These are phyloP conservation scores for Drosophila kambysellisi DNA, from an alignment of 2,888 invertebrate genomes.

Conservation along the genomic window DNA sequence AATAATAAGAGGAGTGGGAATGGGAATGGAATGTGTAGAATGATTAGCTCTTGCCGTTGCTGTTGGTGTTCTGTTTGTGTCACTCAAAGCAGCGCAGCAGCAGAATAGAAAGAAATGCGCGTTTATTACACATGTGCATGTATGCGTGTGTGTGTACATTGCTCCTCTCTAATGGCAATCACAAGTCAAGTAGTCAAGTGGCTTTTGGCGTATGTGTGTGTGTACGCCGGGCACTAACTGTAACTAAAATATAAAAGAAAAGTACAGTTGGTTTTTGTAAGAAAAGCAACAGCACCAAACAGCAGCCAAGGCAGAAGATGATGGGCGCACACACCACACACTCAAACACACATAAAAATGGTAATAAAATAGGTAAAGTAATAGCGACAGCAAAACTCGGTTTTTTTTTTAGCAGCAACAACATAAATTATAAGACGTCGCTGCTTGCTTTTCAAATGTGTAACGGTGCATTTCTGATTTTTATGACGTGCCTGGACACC, in stretches of 20 bases:
- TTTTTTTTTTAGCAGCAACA: conserved; percentile 3
- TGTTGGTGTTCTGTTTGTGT: conserved; percentile 31
- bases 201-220: conserved; percentile 53
- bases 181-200: conserved; percentile 79
- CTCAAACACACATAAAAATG: conserved; percentile 52
- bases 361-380: conserved; percentile 80
- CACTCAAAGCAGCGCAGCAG: conserved; percentile 36
- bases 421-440: conserved; percentile 73
- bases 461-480: conserved; percentile 68
- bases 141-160: conserved; percentile 40
- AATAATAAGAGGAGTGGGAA: conserved; percentile 32
- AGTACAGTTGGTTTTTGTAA: conserved; percentile 80
- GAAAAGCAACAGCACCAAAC: conserved; percentile 59
- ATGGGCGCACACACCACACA: conserved; percentile 33
- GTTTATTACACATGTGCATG: conserved; percentile 17
- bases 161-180: conserved; percentile 75
- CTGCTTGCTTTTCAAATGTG: conserved; percentile 65
- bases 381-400: conserved; percentile 53
- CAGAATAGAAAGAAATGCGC: conserved; percentile 55
- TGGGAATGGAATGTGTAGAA: conserved; percentile 32
- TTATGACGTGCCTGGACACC: conserved; percentile 56
- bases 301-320: conserved; percentile 57
- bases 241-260: conserved; percentile 76
- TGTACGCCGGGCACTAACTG: conserved; percentile 64
- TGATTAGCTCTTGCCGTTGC: not conserved